Conservation (phyloP, 1,140 invertebrate genomes). For the Drusus annulatus region DNA sequence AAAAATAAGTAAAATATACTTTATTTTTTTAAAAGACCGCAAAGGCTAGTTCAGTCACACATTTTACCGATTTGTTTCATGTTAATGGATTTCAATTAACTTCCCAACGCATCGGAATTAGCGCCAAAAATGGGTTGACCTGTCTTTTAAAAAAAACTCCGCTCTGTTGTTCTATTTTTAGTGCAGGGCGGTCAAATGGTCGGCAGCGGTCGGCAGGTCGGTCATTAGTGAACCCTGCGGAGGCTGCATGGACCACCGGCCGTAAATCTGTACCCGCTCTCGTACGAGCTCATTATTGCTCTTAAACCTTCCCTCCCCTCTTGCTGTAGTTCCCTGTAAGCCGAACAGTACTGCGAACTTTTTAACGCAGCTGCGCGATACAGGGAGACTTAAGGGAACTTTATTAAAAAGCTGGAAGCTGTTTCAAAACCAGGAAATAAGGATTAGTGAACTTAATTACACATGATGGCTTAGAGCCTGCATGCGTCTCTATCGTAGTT, state of each 20-base stretch:
- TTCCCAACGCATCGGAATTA: no score
- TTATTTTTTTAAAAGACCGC: no score
- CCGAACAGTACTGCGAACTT: background rate
- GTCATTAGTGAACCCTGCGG: constrained; percentile 28
- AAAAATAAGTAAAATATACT: no score
- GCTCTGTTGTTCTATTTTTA: constrained; percentile 23
- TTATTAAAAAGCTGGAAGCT: background rate
- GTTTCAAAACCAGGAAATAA: no score
- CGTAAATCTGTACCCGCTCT: constrained; percentile 26
- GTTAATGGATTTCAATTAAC: no score
- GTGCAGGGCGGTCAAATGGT: constrained; percentile 28
- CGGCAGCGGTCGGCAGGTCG: constrained; percentile 29
- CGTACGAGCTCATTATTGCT: constrained; percentile 16
- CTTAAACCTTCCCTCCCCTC: background rate
- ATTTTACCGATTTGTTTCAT: no score
- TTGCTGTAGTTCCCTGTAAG: no score
- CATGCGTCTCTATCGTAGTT: no score
- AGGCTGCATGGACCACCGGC: constrained; percentile 14
- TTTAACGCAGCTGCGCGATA: constrained; percentile 4
- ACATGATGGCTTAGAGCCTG: no score
- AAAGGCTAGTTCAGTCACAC: no score
- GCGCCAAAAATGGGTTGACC: background rate
- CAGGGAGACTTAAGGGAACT: background rate
- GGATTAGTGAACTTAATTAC: no score
- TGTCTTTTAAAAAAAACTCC: background rate